These are phyloP conservation scores for Rotaria macrura DNA, from an alignment of 2,888 invertebrate species.

Conservation along the genomic window DNA sequence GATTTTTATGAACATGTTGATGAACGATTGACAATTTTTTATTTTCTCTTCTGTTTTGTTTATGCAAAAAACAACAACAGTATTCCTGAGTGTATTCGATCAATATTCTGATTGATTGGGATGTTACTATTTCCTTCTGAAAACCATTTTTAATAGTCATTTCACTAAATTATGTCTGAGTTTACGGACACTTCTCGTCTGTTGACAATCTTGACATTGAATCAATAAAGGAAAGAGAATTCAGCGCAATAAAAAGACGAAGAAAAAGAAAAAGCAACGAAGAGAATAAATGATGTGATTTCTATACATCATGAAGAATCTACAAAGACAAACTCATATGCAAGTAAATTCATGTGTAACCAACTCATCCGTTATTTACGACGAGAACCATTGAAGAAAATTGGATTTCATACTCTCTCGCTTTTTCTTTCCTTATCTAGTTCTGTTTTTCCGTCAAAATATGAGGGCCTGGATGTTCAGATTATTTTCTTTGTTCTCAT, in stretches of 20 bases:
- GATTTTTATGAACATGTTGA: constrained; percentile 1
- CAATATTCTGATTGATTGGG: background rate
- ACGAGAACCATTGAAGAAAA: background rate
- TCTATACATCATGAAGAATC: background rate
- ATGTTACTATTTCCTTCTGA: background rate
- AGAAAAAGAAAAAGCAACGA: background rate
- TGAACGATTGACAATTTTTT: background rate
- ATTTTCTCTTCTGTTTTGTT: too few relatives aligned
- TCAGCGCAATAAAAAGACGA: background rate
- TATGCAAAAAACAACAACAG: too few relatives aligned
- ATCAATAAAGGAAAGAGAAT: background rate
- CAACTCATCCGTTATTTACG: background rate
- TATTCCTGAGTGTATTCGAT: too few relatives aligned
- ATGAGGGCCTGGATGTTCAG: background rate
- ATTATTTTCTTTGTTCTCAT: background rate
- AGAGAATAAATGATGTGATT: background rate
- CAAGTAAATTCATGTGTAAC: background rate
- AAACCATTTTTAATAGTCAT: background rate
- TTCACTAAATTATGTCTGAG: background rate
- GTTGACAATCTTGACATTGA: background rate
- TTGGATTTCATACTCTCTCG: background rate
- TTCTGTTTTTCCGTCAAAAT: background rate
- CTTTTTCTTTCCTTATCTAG: background rate
- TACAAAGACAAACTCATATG: background rate
- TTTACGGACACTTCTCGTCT: background rate